Evolutionary conservation across 2,888 invertebrate species (phyloP), one percentile per base, ranked within the genome.

Genomic region (Sarcophaga variegata): DNA sequence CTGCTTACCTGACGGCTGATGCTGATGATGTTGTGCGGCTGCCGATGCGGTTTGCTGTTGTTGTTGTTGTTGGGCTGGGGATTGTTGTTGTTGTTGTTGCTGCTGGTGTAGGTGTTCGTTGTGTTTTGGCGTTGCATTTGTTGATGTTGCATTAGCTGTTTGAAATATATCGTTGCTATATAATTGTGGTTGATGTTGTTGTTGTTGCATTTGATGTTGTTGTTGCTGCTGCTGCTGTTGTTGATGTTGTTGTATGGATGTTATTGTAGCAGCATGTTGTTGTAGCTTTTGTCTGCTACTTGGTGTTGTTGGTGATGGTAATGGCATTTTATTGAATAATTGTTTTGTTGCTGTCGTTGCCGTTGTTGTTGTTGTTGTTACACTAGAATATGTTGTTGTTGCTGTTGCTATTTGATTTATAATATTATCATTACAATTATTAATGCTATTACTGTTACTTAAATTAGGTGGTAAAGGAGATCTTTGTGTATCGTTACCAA

Each of bases 391-490:
- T 37, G 67, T 75, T 78, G 74, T 79, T 77, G 87, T 67, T 71
- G 60, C 47, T 47, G 69, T 59, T 80, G 37, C 37, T 62, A 17
- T 54, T 3, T 54, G 76, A 70, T 75, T 81, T 12, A 76, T 17
- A 54, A 54, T 64, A 64, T 27, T 82, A 14, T 77, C 77, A 49
- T 83, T 72, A 67, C 76, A 76, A 69, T 69, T 72, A 67, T 59
- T 83, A 83, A 37, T 69, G 81, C 54, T 83, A 70, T 54, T 89
- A 72, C 76, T 86, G 72, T 67, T 81, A 69, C 79, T 93, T 90
- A 93, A 90, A 90, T 91, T 93, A 91, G 93, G 91, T 91, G 93
- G 93, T 90, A 93, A 89, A 90, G 93, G 93, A 91, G 93, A 93
- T 91, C 93, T 91, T 91, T 93, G 93, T 89, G 92, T 92, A 90